Evolutionary conservation across 2,113 vertebrate species (phyloP).

Genomic region (Solea solea): DNA sequence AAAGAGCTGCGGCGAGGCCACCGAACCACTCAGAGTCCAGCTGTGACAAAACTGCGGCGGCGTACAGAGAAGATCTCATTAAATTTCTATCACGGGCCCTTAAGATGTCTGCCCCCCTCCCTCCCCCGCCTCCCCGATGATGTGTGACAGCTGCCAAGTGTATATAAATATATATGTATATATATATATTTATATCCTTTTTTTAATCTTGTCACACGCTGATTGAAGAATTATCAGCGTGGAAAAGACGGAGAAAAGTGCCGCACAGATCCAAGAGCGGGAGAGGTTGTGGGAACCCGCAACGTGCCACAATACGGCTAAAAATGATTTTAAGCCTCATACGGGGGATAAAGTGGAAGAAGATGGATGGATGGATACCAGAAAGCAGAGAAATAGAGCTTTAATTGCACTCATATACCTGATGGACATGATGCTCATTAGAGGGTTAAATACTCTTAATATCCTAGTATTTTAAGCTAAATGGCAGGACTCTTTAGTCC

Average conservation of each 20-base stretch:
- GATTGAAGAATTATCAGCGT: conserved; percentile 50
- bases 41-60: conserved; percentile 46
- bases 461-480: no score
- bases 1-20: conserved; percentile 16
- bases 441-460: no score
- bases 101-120: conserved; percentile 38
- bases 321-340: no score
- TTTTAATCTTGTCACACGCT: conserved; percentile 46
- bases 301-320: not conserved
- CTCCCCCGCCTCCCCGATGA: conserved; percentile 33
- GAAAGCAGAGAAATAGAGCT: no score
- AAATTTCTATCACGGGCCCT: conserved; percentile 58
- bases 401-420: no score
- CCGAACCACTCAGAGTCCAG: conserved; percentile 54
- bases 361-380: no score
- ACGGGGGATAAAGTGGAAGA: no score
- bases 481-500: no score
- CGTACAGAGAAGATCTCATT: conserved; percentile 57
- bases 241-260: conserved; percentile 15
- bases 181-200: conserved; percentile 3
- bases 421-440: no score
- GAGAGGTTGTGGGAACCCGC: not conserved
- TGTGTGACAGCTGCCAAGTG: conserved; percentile 72
- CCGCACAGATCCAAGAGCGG: conserved; percentile 2
- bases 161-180: not conserved